Evolutionary conservation across 2,888 invertebrate genomes (phyloP), one percentile per base, ranked within the genome.

Genomic region (Aphidoletes aphidimyza): DNA sequence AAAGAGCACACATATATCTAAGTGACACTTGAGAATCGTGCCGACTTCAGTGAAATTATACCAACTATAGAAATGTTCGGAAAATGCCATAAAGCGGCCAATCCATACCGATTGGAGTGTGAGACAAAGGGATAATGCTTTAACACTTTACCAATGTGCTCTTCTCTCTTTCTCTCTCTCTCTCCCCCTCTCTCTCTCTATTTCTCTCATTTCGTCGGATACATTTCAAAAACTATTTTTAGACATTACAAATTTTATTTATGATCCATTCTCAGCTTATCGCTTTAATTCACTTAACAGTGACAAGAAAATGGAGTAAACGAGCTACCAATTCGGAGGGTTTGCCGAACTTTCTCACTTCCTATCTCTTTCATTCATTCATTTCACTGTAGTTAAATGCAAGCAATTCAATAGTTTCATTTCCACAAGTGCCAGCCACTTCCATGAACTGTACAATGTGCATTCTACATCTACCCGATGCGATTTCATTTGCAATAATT

Each of bases 171-270:
- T n/a, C n/a, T n/a, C n/a, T n/a, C n/a, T n/a, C n/a, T n/a, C n/a
- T n/a, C n/a, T n/a, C n/a, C n/a, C n/a, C n/a, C n/a, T n/a, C n/a
- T n/a, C n/a, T n/a, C n/a, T n/a, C n/a, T n/a, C n/a, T n/a, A n/a
- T n/a, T n/a, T n/a, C n/a, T n/a, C n/a, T n/a, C n/a, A n/a, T n/a
- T n/a, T n/a, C n/a, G n/a, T n/a, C n/a, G n/a, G n/a, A n/a, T n/a
- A n/a, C n/a, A n/a, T 54, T n/a, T 54, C 54, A n/a, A 22, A 54
- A 54, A 54, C 54, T 54, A 54, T 22, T 54, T 54, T 54, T 54
- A n/a, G 22, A 54, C 22, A 22, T 22, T 14, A 2, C 22, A 54
- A 22, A 54, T 54, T 54, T 22, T 54, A 54, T 54, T 54, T 54
- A 54, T 54, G 54, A 54, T 54, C 54, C 54, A 8, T 22, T 54